Conservation (phyloP, 2,888 invertebrate genomes). For the Anoncus sp. region DNA sequence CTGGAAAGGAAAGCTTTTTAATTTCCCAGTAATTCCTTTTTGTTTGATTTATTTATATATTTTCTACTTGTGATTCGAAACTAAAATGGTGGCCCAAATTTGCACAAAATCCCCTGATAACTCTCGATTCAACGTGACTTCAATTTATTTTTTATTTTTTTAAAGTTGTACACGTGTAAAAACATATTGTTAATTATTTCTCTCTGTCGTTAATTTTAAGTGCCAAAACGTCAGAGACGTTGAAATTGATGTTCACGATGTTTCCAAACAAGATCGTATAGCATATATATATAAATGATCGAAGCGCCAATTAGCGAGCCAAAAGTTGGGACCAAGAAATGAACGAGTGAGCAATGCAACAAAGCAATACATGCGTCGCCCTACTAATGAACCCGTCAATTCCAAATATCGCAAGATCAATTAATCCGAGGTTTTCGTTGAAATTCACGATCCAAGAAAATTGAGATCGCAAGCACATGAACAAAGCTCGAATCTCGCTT, state of each 20-base stretch:
- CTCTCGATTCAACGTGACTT: too few species aligned
- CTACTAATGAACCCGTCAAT: not conserved
- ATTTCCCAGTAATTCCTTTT: too few species aligned
- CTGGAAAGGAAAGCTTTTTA: too few species aligned
- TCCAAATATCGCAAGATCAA: not conserved
- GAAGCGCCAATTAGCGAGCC: conserved; percentile 26
- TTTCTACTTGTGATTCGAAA: too few species aligned
- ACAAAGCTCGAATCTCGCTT: conserved; percentile 9
- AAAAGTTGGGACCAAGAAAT: conserved; percentile 18
- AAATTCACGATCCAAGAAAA: not conserved
- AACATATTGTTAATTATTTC: too few species aligned
- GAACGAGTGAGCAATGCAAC: conserved; percentile 4
- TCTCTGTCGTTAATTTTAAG: too few species aligned
- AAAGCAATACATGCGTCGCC: not conserved
- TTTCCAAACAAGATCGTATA: not conserved
- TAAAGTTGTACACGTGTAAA: too few species aligned
- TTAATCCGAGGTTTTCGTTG: not conserved
- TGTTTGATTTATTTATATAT: too few species aligned
- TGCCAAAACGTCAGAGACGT: not conserved
- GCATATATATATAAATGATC: not conserved
- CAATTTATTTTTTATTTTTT: too few species aligned
- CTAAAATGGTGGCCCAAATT: too few species aligned
- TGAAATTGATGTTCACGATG: not conserved
- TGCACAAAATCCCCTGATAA: too few species aligned
- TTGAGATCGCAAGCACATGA: not conserved